These are phyloP conservation scores for Lagenorhynchus albirostris DNA, from an alignment of 2,113 vertebrate species.

Conservation along the genomic window DNA sequence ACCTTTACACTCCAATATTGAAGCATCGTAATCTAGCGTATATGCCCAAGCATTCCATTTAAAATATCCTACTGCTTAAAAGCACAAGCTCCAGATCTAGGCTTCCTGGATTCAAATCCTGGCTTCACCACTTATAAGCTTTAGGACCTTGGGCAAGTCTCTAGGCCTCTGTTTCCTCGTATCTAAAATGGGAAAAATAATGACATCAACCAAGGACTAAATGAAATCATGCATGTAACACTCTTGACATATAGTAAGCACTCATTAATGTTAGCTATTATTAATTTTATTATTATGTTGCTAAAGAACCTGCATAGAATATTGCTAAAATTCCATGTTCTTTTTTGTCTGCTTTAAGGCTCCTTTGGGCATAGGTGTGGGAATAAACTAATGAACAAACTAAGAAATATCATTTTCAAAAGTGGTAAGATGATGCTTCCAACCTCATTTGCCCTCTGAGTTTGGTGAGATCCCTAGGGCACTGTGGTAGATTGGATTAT, in stretches of 20 bases:
- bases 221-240: background rate
- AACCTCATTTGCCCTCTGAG: background rate
- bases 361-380: background rate
- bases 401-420: conserved; percentile 5
- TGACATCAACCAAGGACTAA: background rate
- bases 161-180: background rate
- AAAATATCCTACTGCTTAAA: background rate
- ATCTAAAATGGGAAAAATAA: background rate
- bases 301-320: background rate
- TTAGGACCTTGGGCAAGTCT: background rate
- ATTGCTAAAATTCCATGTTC: background rate
- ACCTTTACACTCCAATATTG: background rate
- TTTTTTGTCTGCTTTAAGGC: background rate
- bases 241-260: background rate
- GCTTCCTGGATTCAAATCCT: background rate
- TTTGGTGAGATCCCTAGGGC: background rate
- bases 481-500: background rate
- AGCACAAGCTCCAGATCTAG: background rate
- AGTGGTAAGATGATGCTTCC: background rate
- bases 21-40: background rate
- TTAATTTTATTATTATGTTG: background rate
- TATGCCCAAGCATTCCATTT: background rate
- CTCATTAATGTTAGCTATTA: background rate
- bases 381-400: background rate
- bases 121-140: background rate